Base-by-base conservation (phyloP, 2,888 invertebrate species). In the Flexamia atlantica region DNA sequence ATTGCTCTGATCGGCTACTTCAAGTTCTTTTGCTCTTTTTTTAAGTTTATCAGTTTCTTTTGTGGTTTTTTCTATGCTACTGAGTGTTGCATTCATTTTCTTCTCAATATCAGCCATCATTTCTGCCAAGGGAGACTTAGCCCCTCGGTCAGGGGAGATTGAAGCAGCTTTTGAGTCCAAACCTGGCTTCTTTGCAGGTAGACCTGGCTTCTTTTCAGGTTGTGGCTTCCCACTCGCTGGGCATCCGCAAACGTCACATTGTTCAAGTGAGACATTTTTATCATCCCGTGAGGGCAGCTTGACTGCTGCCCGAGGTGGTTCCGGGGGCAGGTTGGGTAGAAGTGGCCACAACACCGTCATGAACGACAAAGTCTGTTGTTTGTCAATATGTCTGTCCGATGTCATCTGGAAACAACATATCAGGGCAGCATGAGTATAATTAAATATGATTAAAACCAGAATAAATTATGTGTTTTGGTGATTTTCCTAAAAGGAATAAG, bases 51-150 rank as follows among this genome's bases (percentile, higher is more conserved):
- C 64, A 64, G 64, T 64, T 64, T 28, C 2, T 64, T 64, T 5
- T 28, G 30, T 14, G 14, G 64, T 64, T 30, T 4, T 64, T 64
- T 64, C 64, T 28, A 64, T 28, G n/a, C 64, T 64, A 4, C 14
- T 64, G 14, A 64, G 64, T 28, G 64, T 64, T 12, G 9, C 64
- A 28, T 64, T 30, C 28, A 64, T 30, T 64, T 64, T 64, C 20
- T 30, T 64, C 12, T 64, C 64, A 4, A 64, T 64, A 1, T 64
- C 64, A 14, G 28, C 64, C 64, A 64, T 64, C 64, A 64, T 64
- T 64, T 64, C 30, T 28, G 64, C 28, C 12, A 64, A 64, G 12
- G 64, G 64, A 12, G 64, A 64, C 64, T 20, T 30, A 30, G 17
- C 28, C 4, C 28, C 28, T 25, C 28, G 64, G 57, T 12, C 23